Evolutionary conservation across 2,888 invertebrate species (phyloP), one percentile per base, ranked within the genome.

Genomic region (Pristionchus entomophagus): DNA sequence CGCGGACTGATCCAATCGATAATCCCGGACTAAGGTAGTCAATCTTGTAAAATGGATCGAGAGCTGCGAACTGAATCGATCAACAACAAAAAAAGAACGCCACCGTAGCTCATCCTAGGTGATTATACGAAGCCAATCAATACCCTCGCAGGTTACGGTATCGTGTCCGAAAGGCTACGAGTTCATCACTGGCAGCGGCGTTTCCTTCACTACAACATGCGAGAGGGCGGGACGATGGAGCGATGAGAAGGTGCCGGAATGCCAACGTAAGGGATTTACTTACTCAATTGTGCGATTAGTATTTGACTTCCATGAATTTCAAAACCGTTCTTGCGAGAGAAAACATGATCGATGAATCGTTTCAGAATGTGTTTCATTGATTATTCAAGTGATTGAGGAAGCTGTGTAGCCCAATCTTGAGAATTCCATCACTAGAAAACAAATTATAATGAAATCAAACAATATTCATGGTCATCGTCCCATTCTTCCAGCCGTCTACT

Each of bases 401-500:
- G n/a, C n/a, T n/a, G n/a, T n/a, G n/a, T n/a, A n/a, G n/a, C n/a
- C n/a, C n/a, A n/a, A n/a, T n/a, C n/a, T n/a, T n/a, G n/a, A n/a
- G n/a, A n/a, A n/a, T n/a, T n/a, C n/a, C n/a, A n/a, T n/a, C n/a
- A n/a, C n/a, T n/a, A n/a, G n/a, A n/a, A n/a, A n/a, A n/a, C n/a
- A n/a, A n/a, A n/a, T n/a, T n/a, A n/a, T n/a, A n/a, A n/a, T n/a
- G n/a, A n/a, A n/a, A n/a, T n/a, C n/a, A n/a, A n/a, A n/a, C n/a
- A n/a, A n/a, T n/a, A n/a, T n/a, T n/a, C n/a, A n/a, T n/a, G n/a
- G n/a, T n/a, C n/a, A n/a, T n/a, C n/a, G n/a, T n/a, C n/a, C n/a
- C n/a, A n/a, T n/a, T 12, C 22, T 22, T 93, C 86, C 90, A 94
- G 94, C 94, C 45, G 91, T 94, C 35, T 98, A 98, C 94, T 98